Base-by-base conservation (phyloP, 2,888 invertebrate species). In the Melangyna quadrimaculata region DNA sequence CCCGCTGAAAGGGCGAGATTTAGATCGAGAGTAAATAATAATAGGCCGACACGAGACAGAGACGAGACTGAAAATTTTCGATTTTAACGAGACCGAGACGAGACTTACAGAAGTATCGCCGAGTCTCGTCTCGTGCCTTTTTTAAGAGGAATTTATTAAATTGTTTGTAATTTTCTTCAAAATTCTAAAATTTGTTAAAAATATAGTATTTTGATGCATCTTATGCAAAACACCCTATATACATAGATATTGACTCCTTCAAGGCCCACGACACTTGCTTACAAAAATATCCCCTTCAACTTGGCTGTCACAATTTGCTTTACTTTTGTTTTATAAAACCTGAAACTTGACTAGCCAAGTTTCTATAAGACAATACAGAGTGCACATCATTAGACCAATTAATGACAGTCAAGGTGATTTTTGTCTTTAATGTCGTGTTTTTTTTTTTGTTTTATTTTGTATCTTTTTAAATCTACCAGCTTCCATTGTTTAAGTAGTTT, bases 381-480 rank as follows among this genome's bases (percentile, higher is more conserved):
- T 79, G 70, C 70, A 74, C 79, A 74, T 79, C 70, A 79, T 83
- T 83, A 83, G 79, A 51, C 72, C 69, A 78, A 78, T 82, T 78
- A 82, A 37, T 57, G 32, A 27, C 17, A 9, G 6, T 32, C 45
- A 53, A 65, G 51, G 14, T 19, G 10, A 55, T 53, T 24, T 37
- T 10, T 29, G 55, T 27, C 35, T 37, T 55, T 14, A n/a, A n/a
- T n/a, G 22, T 45, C 8, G n/a, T 32, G 3, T 48, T 5, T 32
- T 45, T 43, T 37, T 0, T 67, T 65, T 55, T 40, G 10, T 24
- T 27, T 27, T 19, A 32, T 55, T 17, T 24, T 37, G 3, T 57
- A 35, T 14, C 14, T 22, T 48, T 45, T 67, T 45, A 45, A 9
- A 40, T 14, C 17, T 27, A 37, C 12, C 45, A 48, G 32, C 40